Base-by-base conservation (phyloP, 2,797 vertebrate genomes). In the Chiroxiphia lanceolata region DNA sequence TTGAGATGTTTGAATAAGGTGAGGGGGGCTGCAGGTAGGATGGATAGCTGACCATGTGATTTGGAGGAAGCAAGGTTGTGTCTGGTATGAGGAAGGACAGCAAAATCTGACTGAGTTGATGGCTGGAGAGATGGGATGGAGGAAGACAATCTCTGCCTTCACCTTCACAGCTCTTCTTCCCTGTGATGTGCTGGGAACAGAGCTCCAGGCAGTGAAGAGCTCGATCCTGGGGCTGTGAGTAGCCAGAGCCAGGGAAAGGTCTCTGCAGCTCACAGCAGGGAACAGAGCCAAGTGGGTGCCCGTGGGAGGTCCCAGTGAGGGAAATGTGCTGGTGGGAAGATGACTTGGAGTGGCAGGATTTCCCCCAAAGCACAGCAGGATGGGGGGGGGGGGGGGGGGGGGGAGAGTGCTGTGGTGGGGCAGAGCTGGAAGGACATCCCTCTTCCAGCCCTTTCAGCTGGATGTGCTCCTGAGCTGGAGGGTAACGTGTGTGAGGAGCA, bases 141-240 rank as follows among this genome's bases (percentile, higher is more conserved):
- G 31, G 31, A 53, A 63, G 38, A 42, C 1, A 6, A 40, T 44
- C 54, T 87, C 34, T 59, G 47, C 29, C 40, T 6, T 14, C 15
- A 31, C 2, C 19, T 9, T 23, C 14, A 1, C n/a, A 72, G 29
- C 51, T 78, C 45, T 34, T 72, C 57, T 33, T 65, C 36, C 36
- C 38, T 44, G 47, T 14, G 19, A 9, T 11, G 48, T 48, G 38
- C 77, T 91, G 64, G 40, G 26, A 21, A 21, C 34, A 36, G 34
- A 29, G 23, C 19, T 64, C 34, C 71, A 36, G 15, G 71, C 20
- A 13, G 40, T 2, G 13, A 44, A 67, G 34, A 42, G 54, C 72
- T 68, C 33, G 11, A 0, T 22, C 23, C 9, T 3, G 1, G 61
- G 57, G 31, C 74, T 50, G 26, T 0, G 2, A 54, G 31, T 22